Evolutionary conservation across 92 coral and sea anemone genomes (phyloP).

Genomic region (Isaurus tuberculatus): DNA sequence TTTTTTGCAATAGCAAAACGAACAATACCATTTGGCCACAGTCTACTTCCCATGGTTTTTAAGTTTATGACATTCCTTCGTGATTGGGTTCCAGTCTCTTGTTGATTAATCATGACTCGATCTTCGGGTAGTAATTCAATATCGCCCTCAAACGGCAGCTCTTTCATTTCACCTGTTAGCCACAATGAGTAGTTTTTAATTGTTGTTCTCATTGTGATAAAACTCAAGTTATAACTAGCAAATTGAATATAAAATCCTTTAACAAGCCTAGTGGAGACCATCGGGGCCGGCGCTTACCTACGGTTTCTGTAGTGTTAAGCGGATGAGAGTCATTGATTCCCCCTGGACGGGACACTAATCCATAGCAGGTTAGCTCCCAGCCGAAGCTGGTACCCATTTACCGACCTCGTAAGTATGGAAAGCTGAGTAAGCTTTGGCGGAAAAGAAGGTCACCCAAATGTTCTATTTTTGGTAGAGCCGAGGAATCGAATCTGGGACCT

Average conservation of each 20-base stretch:
- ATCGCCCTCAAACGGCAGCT: slow-evolving; percentile 42
- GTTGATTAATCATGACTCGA: slow-evolving; percentile 23
- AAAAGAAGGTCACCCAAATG: too few species aligned
- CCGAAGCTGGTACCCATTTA: too few species aligned
- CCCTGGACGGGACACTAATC: too few species aligned
- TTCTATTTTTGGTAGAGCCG: too few species aligned
- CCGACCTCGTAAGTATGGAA: too few species aligned
- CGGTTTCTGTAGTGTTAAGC: too few species aligned
- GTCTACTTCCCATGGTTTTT: background rate
- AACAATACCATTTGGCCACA: slow-evolving; percentile 31
- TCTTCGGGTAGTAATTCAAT: slow-evolving; percentile 20
- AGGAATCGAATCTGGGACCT: too few species aligned
- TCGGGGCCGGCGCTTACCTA: too few species aligned
- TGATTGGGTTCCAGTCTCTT: background rate
- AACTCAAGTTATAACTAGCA: background rate
- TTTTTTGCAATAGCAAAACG: slow-evolving; percentile 14
- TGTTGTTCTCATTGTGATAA: background rate
- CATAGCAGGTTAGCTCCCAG: too few species aligned
- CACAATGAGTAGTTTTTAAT: background rate
- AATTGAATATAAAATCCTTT: background rate
- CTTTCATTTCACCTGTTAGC: background rate
- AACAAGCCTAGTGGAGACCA: too few species aligned
- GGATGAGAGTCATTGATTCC: too few species aligned
- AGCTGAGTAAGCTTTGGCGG: too few species aligned
- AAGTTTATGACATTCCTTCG: slow-evolving; percentile 25